A percentile compares a stretch with the other conserved stretches of the same genome.
These are phyloP conservation scores for Oryzias javanicus DNA, from an alignment of 2,113 vertebrate species.

Conservation along the genomic window DNA sequence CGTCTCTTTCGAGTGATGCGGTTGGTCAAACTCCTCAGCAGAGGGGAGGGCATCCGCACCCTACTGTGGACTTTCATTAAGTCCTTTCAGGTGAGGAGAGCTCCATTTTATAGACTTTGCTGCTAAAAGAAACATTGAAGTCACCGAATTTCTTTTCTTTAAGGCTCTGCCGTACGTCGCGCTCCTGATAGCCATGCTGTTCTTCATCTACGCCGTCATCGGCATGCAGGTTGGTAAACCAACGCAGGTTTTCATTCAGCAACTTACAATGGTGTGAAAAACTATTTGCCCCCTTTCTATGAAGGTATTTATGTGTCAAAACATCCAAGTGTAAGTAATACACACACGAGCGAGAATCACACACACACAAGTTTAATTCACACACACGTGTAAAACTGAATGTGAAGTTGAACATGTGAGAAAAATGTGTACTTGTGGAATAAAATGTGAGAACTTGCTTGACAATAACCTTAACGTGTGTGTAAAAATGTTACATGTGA, in stretches of 20 bases:
- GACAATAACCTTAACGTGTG: too few species aligned
- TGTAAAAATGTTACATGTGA: too few species aligned
- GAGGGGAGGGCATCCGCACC: constrained; percentile 97
- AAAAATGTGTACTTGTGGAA: too few species aligned
- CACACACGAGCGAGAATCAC: too few species aligned
- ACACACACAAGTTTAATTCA: too few species aligned
- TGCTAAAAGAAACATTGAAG: not conserved
- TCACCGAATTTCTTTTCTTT: constrained; percentile 3
- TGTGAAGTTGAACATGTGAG: too few species aligned
- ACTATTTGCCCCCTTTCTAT: too few species aligned
- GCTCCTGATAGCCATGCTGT: constrained; percentile 97
- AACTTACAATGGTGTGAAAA: too few species aligned
- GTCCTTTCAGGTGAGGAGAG: constrained; percentile 91
- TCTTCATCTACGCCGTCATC: constrained; percentile 99
- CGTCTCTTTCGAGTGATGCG: constrained; percentile 99
- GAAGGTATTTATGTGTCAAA: too few species aligned
- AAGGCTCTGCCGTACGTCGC: constrained; percentile 97
- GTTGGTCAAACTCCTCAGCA: constrained; percentile 96
- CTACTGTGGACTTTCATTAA: constrained; percentile 98
- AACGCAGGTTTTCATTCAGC: not conserved
- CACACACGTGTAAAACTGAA: too few species aligned
- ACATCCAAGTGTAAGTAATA: too few species aligned
- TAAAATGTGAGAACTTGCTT: too few species aligned
- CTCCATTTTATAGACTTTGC: not conserved
- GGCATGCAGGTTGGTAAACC: constrained; percentile 91